Evolutionary conservation across 1,140 invertebrate species (phyloP).

Genomic region (Nylanderia fulva): DNA sequence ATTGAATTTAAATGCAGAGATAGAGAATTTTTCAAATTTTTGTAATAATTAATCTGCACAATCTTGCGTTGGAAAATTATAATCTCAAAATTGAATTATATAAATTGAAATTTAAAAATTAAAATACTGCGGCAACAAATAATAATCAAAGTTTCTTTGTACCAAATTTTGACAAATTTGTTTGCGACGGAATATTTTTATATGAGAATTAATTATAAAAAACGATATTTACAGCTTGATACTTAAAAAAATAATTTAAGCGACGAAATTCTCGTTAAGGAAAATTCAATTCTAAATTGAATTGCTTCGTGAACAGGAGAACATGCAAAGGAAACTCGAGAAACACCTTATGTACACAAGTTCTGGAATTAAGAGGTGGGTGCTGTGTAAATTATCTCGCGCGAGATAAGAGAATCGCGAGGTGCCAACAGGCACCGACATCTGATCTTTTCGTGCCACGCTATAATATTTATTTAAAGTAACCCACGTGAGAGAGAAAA

Average conservation of each 20-base stretch:
- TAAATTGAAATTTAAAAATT: background rate
- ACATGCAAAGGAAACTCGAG: no score
- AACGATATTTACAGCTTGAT: background rate
- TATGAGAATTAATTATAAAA: background rate
- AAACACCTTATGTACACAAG: background rate
- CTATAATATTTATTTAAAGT: slow-evolving; percentile 42
- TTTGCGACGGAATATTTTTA: background rate
- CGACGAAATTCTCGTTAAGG: background rate
- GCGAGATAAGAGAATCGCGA: slow-evolving; percentile 15
- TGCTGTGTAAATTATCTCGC: slow-evolving; percentile 27
- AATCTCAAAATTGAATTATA: background rate
- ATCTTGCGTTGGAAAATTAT: background rate
- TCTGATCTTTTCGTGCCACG: slow-evolving; percentile 31
- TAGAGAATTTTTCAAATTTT: background rate
- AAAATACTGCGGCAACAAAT: background rate
- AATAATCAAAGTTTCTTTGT: background rate
- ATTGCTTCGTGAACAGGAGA: background rate
- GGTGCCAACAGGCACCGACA: slow-evolving; percentile 43
- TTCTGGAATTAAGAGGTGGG: background rate
- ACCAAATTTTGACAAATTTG: background rate
- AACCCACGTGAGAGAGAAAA: background rate
- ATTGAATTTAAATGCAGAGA: background rate
- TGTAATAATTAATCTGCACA: background rate
- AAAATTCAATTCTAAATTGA: slow-evolving; percentile 3
- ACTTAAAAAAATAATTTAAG: background rate